A percentile compares a stretch with the other conserved stretches of the same genome.
These are phyloP conservation scores for Cynodonichthys magdalenae DNA, from an alignment of 2,797 vertebrate genomes.

Conservation along the genomic window DNA sequence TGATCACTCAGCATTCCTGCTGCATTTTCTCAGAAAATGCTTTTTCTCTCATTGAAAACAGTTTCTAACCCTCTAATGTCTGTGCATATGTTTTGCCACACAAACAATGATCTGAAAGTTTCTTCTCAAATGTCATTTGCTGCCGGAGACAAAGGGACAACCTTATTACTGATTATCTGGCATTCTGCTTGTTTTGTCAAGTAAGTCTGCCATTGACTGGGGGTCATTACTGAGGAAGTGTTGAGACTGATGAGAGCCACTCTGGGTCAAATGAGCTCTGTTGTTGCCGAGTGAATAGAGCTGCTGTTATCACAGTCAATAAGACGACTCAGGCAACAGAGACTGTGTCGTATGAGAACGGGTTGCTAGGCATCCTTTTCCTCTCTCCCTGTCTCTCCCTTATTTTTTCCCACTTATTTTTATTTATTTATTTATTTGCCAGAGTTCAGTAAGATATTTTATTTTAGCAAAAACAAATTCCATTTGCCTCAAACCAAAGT, in stretches of 20 bases:
- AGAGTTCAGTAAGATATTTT: conserved; percentile 10
- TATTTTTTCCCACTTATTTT: not conserved
- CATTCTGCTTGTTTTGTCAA: conserved; percentile 27
- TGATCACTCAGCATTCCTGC: too few species aligned
- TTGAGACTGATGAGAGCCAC: conserved; percentile 37
- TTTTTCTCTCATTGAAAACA: not conserved
- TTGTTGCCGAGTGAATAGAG: conserved; percentile 44
- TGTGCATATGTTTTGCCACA: not conserved
- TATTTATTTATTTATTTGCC: not conserved
- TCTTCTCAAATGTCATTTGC: conserved; percentile 37
- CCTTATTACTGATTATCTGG: conserved; percentile 29
- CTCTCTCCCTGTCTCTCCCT: not conserved
- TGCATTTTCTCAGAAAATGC: too few species aligned
- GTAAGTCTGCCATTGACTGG: conserved; percentile 21
- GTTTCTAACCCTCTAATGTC: conserved; percentile 18
- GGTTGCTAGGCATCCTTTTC: conserved; percentile 24
- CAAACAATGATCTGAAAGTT: conserved; percentile 10
- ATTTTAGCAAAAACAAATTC: not conserved
- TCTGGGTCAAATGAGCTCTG: conserved; percentile 43
- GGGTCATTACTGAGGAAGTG: conserved; percentile 37
- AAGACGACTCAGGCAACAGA: conserved; percentile 30
- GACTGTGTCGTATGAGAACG: conserved; percentile 24
- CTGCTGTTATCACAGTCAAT: conserved; percentile 45
- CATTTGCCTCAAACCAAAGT: conserved; percentile 11
- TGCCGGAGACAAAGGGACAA: conserved; percentile 23